phyloP scores from a whole-genome alignment of 1,140 invertebrate genomes.

The Atta texana region DNA sequence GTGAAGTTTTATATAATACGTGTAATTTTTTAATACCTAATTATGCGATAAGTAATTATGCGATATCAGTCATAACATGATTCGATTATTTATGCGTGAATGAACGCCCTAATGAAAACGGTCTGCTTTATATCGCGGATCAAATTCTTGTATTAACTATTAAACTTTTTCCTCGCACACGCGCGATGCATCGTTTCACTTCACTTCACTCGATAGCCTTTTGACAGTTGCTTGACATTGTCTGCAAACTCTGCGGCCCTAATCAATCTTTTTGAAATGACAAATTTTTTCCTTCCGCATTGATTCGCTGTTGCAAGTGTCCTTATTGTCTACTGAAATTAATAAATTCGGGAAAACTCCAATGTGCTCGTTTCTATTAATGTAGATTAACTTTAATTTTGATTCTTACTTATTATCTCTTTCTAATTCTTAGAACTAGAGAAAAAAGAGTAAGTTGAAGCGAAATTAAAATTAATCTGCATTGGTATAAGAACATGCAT shows the following conservation, averaged over 20 bases:
- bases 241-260: background rate
- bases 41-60: background rate
- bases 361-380: background rate
- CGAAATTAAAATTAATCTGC: too few species aligned
- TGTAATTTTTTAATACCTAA: background rate
- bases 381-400: too few species aligned
- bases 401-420: too few species aligned
- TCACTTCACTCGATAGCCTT: constrained; percentile 37
- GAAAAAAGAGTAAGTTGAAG: too few species aligned
- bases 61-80: background rate
- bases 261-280: constrained; percentile 13
- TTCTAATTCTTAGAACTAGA: too few species aligned
- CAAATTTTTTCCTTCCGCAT: constrained; percentile 7
- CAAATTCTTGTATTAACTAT: constrained; percentile 26
- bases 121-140: constrained; percentile 12
- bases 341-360: background rate
- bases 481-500: too few species aligned
- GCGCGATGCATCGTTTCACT: background rate
- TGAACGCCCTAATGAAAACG: background rate
- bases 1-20: too few species aligned
- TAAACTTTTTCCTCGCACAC: background rate
- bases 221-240: constrained; percentile 29
- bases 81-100: constrained; percentile 6
- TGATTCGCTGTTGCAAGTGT: background rate
- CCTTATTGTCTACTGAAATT: background rate